Conservation (phyloP, 2,113 vertebrate species). For the Dolichotis patagonum region DNA sequence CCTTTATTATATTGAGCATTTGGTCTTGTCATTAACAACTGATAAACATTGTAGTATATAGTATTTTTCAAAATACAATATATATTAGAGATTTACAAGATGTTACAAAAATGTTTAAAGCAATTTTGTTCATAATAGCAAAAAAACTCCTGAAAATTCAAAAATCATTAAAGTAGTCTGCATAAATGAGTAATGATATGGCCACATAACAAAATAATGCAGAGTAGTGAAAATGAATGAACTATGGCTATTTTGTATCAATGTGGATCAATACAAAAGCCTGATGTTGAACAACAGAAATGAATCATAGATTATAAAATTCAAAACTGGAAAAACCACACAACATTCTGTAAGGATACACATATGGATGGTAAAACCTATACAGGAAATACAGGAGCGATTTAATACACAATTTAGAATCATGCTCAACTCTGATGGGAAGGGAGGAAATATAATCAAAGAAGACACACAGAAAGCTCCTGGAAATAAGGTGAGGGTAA, state of each 20-base stretch:
- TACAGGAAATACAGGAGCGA: not conserved
- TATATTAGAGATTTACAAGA: not conserved
- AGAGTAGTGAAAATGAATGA: not conserved
- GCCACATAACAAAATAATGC: not conserved
- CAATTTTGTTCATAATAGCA: not conserved
- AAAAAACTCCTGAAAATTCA: not conserved
- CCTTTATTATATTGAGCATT: not conserved
- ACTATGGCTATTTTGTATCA: not conserved
- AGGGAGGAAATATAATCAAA: not conserved
- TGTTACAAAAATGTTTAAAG: conserved; percentile 34
- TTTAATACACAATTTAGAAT: conserved; percentile 42
- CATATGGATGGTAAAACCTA: not conserved
- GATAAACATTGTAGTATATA: not conserved
- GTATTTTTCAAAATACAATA: not conserved
- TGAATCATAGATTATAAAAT: not conserved
- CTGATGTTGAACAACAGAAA: conserved; percentile 26
- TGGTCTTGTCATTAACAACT: not conserved
- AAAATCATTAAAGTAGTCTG: not conserved
- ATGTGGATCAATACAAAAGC: not conserved
- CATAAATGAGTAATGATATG: not conserved
- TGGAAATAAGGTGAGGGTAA: not conserved
- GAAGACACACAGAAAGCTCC: not conserved
- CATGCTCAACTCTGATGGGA: not conserved
- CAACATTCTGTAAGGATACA: not conserved
- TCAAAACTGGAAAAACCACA: not conserved